A percentile compares a stretch with the other conserved stretches of the same genome.
Evolutionary conservation across 2,888 invertebrate genomes (phyloP).

Genomic region (Agelastica alni): DNA sequence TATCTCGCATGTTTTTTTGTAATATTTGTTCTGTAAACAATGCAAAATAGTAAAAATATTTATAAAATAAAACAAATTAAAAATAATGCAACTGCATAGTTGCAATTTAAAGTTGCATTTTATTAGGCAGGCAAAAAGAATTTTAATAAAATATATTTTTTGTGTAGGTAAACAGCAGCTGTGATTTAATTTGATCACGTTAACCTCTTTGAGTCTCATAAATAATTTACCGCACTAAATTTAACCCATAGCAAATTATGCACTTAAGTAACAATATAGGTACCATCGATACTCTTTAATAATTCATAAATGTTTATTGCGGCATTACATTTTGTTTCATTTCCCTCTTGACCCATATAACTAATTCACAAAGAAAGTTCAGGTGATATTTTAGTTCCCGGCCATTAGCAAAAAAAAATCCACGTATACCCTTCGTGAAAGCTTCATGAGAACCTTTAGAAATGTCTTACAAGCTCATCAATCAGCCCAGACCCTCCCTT

Average conservation of each 20-base stretch:
- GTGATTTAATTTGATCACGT: too few species aligned
- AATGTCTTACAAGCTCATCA: slow-evolving; percentile 34
- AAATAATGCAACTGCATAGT: too few species aligned
- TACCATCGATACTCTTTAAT: slow-evolving; percentile 18
- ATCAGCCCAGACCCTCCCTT: slow-evolving; percentile 41
- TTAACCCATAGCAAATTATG: slow-evolving; percentile 16
- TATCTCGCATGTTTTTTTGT: too few species aligned
- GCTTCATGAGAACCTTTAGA: slow-evolving; percentile 36
- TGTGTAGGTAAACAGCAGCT: too few species aligned
- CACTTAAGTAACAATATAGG: slow-evolving; percentile 12
- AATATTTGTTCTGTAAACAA: too few species aligned
- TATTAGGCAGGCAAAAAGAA: too few species aligned
- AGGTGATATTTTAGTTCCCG: slow-evolving; percentile 26
- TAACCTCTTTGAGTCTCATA: too few species aligned
- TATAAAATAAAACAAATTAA: too few species aligned
- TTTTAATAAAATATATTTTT: too few species aligned
- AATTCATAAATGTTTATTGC: slow-evolving; percentile 18
- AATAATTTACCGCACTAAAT: too few species aligned
- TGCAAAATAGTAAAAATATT: too few species aligned
- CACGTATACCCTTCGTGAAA: slow-evolving; percentile 33
- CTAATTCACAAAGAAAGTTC: slow-evolving; percentile 27
- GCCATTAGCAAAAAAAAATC: slow-evolving; percentile 35
- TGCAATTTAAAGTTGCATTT: too few species aligned
- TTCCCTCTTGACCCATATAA: slow-evolving; percentile 25
- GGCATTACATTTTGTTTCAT: slow-evolving; percentile 16